Evolutionary conservation across 2,797 vertebrate genomes (phyloP).

Genomic region (Tenualosa thibaudeaui): DNA sequence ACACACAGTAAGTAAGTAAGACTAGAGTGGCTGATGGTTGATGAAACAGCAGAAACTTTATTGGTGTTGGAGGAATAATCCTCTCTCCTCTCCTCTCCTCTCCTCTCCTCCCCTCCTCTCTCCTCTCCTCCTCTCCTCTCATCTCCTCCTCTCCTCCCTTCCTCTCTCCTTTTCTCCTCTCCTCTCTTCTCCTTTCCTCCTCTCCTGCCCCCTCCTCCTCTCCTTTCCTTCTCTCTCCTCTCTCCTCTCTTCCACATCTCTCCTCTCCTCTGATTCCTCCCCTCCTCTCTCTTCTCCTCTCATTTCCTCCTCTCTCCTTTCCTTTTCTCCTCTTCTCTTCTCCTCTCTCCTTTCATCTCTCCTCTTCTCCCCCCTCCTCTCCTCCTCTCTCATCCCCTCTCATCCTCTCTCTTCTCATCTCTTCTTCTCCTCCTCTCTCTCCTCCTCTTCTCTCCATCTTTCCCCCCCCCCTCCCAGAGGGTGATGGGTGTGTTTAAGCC

Average conservation of each 20-base stretch:
- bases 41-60: neutral
- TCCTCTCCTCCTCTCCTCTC: neutral
- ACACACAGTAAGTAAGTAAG: neutral
- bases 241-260: neutral
- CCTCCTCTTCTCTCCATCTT: neutral
- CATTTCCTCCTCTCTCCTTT: neutral
- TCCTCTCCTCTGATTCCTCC: neutral
- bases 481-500: slow-evolving; percentile 96
- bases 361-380: slow-evolving; percentile 14
- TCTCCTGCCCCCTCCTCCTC: too few species aligned
- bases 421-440: neutral
- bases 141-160: neutral
- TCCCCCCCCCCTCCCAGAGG: slow-evolving; percentile 70
- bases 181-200: neutral
- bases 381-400: neutral
- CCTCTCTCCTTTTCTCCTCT: neutral
- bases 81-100: too few species aligned
- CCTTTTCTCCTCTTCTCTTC: neutral
- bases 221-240: too few species aligned
- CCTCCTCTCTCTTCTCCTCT: neutral
- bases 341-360: neutral
- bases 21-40: neutral
- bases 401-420: neutral
- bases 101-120: too few species aligned
- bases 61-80: too few species aligned